Evolutionary conservation across 1,140 invertebrate genomes (phyloP).

Genomic region (Apis laboriosa): DNA sequence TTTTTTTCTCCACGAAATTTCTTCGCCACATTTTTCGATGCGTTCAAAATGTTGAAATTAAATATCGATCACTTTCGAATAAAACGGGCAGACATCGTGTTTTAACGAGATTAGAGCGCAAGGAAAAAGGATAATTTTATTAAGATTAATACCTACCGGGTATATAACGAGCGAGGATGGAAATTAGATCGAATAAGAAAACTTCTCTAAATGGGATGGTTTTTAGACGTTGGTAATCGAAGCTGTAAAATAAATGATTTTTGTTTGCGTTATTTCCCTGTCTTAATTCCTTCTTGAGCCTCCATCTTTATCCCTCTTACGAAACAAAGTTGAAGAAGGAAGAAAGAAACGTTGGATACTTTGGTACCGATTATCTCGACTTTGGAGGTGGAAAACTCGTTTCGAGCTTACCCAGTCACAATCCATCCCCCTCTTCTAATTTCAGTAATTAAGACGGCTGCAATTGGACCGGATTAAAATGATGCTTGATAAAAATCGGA

Average conservation of each 20-base stretch:
- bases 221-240: neutral
- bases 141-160: neutral
- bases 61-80: neutral
- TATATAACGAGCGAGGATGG: neutral
- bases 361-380: constrained; percentile 25
- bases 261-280: constrained; percentile 13
- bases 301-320: constrained; percentile 28
- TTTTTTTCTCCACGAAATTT: neutral
- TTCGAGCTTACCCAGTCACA: neutral
- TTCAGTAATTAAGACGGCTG: constrained; percentile 15
- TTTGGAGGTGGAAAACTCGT: neutral
- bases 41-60: neutral
- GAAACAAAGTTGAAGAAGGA: constrained; percentile 22
- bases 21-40: neutral
- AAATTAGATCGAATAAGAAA: neutral
- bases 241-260: constrained; percentile 8
- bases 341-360: constrained; percentile 19
- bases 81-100: neutral
- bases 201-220: neutral
- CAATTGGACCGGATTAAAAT: neutral
- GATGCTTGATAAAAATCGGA: neutral
- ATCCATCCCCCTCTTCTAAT: neutral
- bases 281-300: constrained; percentile 14
- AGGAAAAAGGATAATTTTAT: neutral
- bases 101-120: neutral